Evolutionary conservation across 2,113 vertebrate genomes (phyloP).

Genomic region (Oreochromis aureus): DNA sequence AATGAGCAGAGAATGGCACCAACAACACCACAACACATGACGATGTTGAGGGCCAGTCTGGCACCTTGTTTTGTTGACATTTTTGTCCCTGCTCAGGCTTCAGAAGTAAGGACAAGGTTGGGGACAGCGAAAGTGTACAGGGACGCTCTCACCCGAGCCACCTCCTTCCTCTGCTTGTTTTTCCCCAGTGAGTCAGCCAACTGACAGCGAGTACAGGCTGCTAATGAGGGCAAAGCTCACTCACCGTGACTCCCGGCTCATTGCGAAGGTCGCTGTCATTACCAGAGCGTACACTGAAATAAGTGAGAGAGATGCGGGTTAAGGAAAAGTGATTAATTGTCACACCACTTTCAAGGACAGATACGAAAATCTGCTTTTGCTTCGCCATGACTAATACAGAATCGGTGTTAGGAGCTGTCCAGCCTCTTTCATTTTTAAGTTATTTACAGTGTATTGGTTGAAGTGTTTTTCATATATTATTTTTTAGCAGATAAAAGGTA

Average conservation of each 20-base stretch:
- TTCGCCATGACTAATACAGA: neutral
- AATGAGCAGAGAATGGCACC: slow-evolving; percentile 45
- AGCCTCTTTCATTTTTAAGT: neutral
- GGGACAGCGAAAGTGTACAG: neutral
- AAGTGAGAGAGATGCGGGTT: neutral
- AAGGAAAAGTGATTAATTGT: neutral
- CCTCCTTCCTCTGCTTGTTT: neutral
- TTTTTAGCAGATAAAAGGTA: neutral
- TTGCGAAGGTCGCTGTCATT: slow-evolving; percentile 6
- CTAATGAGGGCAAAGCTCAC: slow-evolving; percentile 37
- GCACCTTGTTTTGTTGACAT: slow-evolving; percentile 25
- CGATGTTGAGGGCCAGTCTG: slow-evolving; percentile 12
- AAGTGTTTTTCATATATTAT: neutral
- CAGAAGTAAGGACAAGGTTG: neutral
- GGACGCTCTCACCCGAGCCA: neutral
- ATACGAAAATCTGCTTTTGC: neutral
- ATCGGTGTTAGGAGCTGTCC: neutral
- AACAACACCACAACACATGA: neutral
- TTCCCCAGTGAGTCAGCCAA: neutral
- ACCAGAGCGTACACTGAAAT: neutral
- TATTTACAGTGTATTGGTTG: neutral
- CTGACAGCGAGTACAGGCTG: neutral
- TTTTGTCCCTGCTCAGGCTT: slow-evolving; percentile 3
- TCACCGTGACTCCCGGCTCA: neutral
- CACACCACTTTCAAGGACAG: neutral